Evolutionary conservation across 1,140 invertebrate genomes (phyloP).

Genomic region (Scaptomyza graminum): DNA sequence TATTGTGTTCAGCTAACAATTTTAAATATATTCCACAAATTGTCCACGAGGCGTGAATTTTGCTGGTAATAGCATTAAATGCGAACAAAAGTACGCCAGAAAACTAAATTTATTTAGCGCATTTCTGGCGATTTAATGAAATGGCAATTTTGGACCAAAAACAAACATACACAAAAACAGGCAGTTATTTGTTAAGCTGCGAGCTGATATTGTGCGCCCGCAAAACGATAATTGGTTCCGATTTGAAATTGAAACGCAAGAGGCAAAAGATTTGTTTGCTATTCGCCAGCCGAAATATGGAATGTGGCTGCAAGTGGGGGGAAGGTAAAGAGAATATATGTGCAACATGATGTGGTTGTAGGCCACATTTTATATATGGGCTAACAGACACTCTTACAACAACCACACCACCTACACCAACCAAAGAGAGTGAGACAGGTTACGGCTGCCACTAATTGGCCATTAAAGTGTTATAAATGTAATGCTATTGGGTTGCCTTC

Average conservation of each 20-base stretch:
- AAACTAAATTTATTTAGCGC: constrained; percentile 1
- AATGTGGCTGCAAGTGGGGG: constrained; percentile 5
- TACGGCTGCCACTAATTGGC: constrained; percentile 49
- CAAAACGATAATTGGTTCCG: constrained; percentile 39
- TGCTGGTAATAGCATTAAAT: constrained; percentile 70
- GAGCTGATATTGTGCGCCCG: constrained; percentile 32
- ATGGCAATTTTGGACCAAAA: constrained; percentile 12
- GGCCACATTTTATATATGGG: constrained; percentile 24
- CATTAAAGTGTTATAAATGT: constrained; percentile 55
- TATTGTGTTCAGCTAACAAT: constrained; percentile 14
- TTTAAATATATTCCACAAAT: constrained; percentile 53
- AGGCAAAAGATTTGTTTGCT: constrained; percentile 29
- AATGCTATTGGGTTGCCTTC: constrained; percentile 31
- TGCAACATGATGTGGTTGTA: constrained; percentile 22
- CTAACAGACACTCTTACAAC: constrained; percentile 3
- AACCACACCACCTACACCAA: constrained; percentile 5
- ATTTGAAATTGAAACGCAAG: constrained; percentile 28
- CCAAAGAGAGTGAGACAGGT: not conserved
- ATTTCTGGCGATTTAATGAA: constrained; percentile 17
- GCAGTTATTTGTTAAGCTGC: constrained; percentile 2
- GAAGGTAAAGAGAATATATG: constrained; percentile 6
- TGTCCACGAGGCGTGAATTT: constrained; percentile 55
- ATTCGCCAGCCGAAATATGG: not conserved
- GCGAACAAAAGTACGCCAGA: constrained; percentile 31
- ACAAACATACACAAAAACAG: too few relatives aligned